Conservation (phyloP, 1,140 invertebrate species). For the Trichoplusia ni region DNA sequence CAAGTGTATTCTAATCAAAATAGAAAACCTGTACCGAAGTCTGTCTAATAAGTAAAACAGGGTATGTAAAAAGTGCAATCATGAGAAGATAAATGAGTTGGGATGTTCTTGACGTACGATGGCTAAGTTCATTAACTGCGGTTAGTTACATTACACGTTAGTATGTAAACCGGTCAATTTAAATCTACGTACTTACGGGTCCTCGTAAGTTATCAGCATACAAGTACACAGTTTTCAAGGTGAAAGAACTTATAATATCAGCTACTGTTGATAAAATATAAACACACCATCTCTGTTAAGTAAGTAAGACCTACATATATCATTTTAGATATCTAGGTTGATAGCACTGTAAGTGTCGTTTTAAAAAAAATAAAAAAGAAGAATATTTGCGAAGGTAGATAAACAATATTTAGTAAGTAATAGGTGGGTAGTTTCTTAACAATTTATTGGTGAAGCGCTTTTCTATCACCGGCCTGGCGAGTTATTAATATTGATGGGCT, state of each 20-base stretch:
- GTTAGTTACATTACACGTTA: constrained; percentile 18
- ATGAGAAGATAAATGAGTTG: constrained; percentile 47
- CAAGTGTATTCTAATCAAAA: constrained; percentile 40
- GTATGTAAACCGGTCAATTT: background rate
- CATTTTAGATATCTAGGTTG: no score
- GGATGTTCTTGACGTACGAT: constrained; percentile 14
- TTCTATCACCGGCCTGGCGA: constrained; percentile 46
- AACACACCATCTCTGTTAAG: no score
- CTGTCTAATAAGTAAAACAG: constrained; percentile 26
- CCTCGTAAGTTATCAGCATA: no score
- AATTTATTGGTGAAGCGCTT: constrained; percentile 44
- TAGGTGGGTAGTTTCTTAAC: constrained; percentile 24
- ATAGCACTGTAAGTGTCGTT: no score
- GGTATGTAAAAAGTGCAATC: constrained; percentile 46
- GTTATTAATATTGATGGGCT: constrained; percentile 62
- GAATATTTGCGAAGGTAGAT: no score
- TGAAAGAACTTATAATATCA: no score
- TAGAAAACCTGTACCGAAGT: constrained; percentile 39
- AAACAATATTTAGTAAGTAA: constrained; percentile 19
- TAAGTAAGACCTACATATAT: no score
- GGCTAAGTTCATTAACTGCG: constrained; percentile 32
- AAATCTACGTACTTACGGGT: constrained; percentile 7
- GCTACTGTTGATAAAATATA: no score
- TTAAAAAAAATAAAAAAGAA: no score
- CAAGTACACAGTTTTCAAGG: no score